A percentile compares a stretch with the other conserved stretches of the same genome.
Conservation (phyloP, 2,797 vertebrate species). For the Alosa sapidissima region DNA sequence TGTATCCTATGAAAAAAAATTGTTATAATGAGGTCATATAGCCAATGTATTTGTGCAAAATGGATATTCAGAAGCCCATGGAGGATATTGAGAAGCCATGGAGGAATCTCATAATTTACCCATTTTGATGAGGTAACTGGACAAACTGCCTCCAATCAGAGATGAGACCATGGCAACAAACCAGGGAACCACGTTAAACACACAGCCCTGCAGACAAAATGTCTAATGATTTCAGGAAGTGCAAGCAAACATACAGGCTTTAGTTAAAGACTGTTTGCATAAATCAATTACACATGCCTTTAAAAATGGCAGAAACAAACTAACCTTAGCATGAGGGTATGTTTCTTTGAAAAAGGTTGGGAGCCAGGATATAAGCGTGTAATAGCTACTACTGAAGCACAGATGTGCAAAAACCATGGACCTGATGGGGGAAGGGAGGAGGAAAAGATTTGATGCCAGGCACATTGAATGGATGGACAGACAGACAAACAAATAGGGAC, state of each 20-base stretch:
- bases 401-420: constrained; percentile 85
- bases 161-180: constrained; percentile 79
- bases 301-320: neutral
- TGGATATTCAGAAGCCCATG: neutral
- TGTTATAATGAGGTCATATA: neutral
- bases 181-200: constrained; percentile 91
- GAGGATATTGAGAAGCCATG: neutral
- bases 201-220: constrained; percentile 75
- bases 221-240: neutral
- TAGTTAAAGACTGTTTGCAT: no score
- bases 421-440: constrained; percentile 61
- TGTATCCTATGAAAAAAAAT: constrained; percentile 70
- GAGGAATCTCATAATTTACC: constrained; percentile 66
- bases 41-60: neutral
- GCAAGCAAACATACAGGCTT: neutral
- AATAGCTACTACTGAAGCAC: constrained; percentile 75
- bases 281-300: no score
- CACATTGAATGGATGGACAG: neutral
- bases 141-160: constrained; percentile 80
- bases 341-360: constrained; percentile 91
- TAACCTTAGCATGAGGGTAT: constrained; percentile 83
- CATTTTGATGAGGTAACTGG: constrained; percentile 80
- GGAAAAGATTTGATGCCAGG: neutral
- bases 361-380: constrained; percentile 89
- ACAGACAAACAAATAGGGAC: neutral